Percentiles rank a stretch among this genome's conserved stretches.
Evolutionary conservation across 2,888 invertebrate genomes (phyloP).

Genomic region (Mesorhabditis sp.): DNA sequence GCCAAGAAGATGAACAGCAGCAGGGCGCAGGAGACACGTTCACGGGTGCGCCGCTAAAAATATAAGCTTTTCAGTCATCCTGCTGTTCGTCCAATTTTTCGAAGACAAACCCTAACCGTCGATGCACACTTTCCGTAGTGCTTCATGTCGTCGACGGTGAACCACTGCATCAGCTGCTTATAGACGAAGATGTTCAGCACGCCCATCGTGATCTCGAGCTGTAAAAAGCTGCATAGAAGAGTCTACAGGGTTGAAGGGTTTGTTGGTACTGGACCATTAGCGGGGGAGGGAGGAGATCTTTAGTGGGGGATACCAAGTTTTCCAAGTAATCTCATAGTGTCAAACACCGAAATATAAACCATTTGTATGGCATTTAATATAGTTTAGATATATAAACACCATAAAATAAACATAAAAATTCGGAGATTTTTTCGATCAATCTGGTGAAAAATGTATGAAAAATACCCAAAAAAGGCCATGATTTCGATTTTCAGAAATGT

Average conservation of each 20-base stretch:
- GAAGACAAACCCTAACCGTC: background rate
- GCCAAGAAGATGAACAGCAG: constrained; percentile 24
- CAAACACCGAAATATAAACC: no score
- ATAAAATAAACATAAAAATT: no score
- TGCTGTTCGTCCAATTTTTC: background rate
- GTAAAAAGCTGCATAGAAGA: background rate
- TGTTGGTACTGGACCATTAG: no score
- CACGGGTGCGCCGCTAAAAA: constrained; percentile 1
- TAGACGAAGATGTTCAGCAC: constrained; percentile 35
- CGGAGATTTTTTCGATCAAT: no score
- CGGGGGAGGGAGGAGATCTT: no score
- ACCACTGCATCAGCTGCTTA: constrained; percentile 32
- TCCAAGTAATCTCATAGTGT: no score
- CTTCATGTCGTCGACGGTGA: constrained; percentile 18
- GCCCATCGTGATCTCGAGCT: constrained; percentile 23
- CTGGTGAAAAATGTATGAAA: no score
- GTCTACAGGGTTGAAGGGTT: background rate
- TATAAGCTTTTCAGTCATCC: background rate
- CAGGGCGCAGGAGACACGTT: constrained; percentile 17
- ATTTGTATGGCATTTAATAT: no score
- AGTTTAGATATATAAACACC: no score
- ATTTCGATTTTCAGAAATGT: no score
- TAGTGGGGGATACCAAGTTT: no score
- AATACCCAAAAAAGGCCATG: no score
- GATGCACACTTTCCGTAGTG: constrained; percentile 9